Conservation (phyloP, 35 echinoderm and acorn worm genomes). For the Diadema setosum region DNA sequence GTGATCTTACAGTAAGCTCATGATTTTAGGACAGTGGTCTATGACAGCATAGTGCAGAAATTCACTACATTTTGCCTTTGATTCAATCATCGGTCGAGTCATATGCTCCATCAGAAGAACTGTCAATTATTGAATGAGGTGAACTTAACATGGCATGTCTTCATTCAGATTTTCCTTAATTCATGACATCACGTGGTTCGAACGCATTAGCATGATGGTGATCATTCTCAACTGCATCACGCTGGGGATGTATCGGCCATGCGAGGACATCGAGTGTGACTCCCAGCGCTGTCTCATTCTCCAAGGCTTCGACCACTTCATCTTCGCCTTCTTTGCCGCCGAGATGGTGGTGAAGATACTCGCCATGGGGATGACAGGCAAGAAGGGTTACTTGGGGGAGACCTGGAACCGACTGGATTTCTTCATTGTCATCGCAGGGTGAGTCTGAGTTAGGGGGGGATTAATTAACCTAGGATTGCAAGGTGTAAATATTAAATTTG, state of each 20-base stretch:
- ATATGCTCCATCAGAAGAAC: too few relatives aligned
- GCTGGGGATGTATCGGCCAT: constrained; percentile 95
- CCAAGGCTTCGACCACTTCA: constrained; percentile 94
- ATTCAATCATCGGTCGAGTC: too few relatives aligned
- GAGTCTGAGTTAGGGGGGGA: constrained; percentile 20
- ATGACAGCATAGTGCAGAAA: too few relatives aligned
- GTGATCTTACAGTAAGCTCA: too few relatives aligned
- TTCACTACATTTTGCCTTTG: too few relatives aligned
- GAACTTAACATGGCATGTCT: too few relatives aligned
- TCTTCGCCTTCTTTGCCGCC: constrained; percentile 93
- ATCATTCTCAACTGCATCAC: constrained; percentile 99
- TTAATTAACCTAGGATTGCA: background rate
- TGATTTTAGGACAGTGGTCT: too few relatives aligned
- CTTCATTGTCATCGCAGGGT: constrained; percentile 97
- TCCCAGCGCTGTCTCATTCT: constrained; percentile 73
- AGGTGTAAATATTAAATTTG: too few relatives aligned
- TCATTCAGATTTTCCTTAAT: constrained; percentile 88
- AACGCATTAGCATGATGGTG: constrained; percentile 92
- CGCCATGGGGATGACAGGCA: constrained; percentile 81
- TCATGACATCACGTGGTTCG: constrained; percentile 88
- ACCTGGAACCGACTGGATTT: constrained; percentile 96
- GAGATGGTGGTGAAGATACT: constrained; percentile 93
- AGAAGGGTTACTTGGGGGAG: constrained; percentile 81
- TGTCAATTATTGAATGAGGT: too few relatives aligned
- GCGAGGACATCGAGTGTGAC: constrained; percentile 68